Conservation (phyloP, 2,888 invertebrate species). For the Plagodis dolabraria region DNA sequence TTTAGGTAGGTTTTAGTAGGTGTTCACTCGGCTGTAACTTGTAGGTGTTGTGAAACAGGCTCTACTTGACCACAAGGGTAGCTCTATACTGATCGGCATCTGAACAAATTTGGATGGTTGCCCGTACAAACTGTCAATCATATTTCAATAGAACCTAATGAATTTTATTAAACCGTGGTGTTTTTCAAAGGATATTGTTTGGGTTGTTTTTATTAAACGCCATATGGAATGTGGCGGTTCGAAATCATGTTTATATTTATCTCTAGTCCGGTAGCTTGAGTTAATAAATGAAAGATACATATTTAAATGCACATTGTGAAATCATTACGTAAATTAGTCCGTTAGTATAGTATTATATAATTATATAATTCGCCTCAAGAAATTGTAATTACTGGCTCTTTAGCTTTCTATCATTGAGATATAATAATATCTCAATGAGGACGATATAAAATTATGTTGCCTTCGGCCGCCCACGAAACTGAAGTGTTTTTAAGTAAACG, state of each 20-base stretch:
- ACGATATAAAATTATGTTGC: too few relatives aligned
- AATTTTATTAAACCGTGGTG: conserved; percentile 55
- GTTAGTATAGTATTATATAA: too few relatives aligned
- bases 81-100: conserved; percentile 52
- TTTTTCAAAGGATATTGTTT: conserved; percentile 38
- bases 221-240: conserved; percentile 12
- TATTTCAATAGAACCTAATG: conserved; percentile 54
- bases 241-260: neutral
- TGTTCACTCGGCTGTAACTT: neutral
- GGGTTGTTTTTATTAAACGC: conserved; percentile 34
- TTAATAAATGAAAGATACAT: neutral
- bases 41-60: conserved; percentile 31
- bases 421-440: too few relatives aligned
- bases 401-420: too few relatives aligned
- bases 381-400: too few relatives aligned
- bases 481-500: too few relatives aligned
- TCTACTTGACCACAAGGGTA: conserved; percentile 50
- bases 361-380: too few relatives aligned
- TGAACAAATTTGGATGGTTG: conserved; percentile 71
- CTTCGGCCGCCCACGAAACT: too few relatives aligned
- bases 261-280: too few relatives aligned
- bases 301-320: neutral
- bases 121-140: conserved; percentile 59
- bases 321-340: too few relatives aligned
- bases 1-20: neutral